Conservation (phyloP, 2,888 invertebrate species). For the Pherbina coryleti region DNA sequence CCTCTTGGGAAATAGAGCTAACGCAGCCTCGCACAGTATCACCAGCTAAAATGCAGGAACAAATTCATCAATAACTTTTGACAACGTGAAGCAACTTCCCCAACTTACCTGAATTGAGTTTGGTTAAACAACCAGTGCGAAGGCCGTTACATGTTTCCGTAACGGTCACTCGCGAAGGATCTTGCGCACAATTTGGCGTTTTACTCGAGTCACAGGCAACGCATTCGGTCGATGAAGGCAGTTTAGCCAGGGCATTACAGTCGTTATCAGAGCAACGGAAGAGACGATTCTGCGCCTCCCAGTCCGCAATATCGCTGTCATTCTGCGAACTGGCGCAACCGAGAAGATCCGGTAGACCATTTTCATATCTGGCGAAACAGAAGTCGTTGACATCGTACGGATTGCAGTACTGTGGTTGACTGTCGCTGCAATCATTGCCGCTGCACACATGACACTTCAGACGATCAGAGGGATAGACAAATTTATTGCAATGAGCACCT, state of each 20-base stretch:
- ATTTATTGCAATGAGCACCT: constrained; percentile 54
- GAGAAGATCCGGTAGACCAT: constrained; percentile 49
- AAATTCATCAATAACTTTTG: not conserved
- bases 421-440: constrained; percentile 49
- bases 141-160: constrained; percentile 53
- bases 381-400: constrained; percentile 54
- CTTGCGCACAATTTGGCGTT: constrained; percentile 58
- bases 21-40: constrained; percentile 61
- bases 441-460: constrained; percentile 59
- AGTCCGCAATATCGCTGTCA: constrained; percentile 51
- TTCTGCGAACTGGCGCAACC: constrained; percentile 61
- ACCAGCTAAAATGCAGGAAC: constrained; percentile 43
- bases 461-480: constrained; percentile 58
- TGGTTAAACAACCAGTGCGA: constrained; percentile 54
- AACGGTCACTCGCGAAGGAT: constrained; percentile 48
- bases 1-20: constrained; percentile 46
- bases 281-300: constrained; percentile 56
- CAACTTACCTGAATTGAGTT: constrained; percentile 45
- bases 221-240: constrained; percentile 56
- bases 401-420: constrained; percentile 51
- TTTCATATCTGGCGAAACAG: constrained; percentile 62
- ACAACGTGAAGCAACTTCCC: too few relatives aligned
- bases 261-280: constrained; percentile 53
- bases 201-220: constrained; percentile 60
- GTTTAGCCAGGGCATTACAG: constrained; percentile 55